Evolutionary conservation across 2,797 vertebrate species (phyloP).

Genomic region (Gephyroberyx darwinii): DNA sequence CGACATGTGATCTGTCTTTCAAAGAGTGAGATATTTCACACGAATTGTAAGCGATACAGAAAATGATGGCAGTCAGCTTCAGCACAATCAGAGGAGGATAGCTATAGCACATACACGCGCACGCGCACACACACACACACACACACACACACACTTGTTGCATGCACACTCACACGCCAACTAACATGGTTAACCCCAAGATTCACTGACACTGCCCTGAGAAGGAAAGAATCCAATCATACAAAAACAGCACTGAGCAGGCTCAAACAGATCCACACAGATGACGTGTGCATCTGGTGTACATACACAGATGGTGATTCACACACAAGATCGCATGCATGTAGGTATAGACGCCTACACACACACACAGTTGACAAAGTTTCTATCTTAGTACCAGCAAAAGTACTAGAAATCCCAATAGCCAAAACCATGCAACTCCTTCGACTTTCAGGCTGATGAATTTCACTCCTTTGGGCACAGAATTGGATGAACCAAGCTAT

Average conservation of each 20-base stretch:
- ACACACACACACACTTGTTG: slow-evolving; percentile 12
- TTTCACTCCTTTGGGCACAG: slow-evolving; percentile 37
- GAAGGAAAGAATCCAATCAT: too few relatives aligned
- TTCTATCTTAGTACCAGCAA: slow-evolving; percentile 12
- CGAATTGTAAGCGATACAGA: slow-evolving; percentile 15
- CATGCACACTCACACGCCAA: background rate
- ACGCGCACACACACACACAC: slow-evolving; percentile 12
- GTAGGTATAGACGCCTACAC: background rate
- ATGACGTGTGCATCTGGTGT: too few relatives aligned
- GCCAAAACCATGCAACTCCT: slow-evolving; percentile 24
- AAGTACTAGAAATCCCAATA: slow-evolving; percentile 44
- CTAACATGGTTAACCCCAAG: too few relatives aligned
- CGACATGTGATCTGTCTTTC: background rate
- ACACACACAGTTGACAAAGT: slow-evolving; percentile 3
- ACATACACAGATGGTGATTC: too few relatives aligned
- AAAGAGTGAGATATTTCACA: slow-evolving; percentile 22
- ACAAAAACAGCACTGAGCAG: too few relatives aligned
- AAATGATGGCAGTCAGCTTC: background rate
- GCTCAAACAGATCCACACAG: too few relatives aligned
- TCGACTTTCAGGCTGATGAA: slow-evolving; percentile 53
- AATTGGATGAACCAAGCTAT: slow-evolving; percentile 1
- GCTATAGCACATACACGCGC: slow-evolving; percentile 1
- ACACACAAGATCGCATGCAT: too few relatives aligned
- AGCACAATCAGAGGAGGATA: slow-evolving; percentile 25
- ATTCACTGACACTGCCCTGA: too few relatives aligned